Percentiles rank a stretch among this genome's conserved stretches.
Evolutionary conservation across 2,888 invertebrate genomes (phyloP).

Genomic region (Drosophila subquinaria): DNA sequence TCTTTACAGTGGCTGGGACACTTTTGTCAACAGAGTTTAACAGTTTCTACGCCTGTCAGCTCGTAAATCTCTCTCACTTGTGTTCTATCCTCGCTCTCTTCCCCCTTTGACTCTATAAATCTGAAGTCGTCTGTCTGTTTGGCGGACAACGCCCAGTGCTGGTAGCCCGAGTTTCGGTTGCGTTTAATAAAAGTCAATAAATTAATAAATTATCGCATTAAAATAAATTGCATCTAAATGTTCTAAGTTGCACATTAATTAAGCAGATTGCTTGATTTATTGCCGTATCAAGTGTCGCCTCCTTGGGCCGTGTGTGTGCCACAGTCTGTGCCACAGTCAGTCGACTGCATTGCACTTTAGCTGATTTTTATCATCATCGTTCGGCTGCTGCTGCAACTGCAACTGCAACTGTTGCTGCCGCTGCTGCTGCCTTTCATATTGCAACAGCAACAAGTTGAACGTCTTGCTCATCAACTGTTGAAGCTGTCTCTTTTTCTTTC

Average conservation of each 20-base stretch:
- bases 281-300: slow-evolving; percentile 84
- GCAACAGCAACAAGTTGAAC: slow-evolving; percentile 50
- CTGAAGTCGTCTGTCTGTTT: background rate
- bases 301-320: slow-evolving; percentile 17
- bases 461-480: slow-evolving; percentile 56
- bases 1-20: slow-evolving; percentile 61
- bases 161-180: slow-evolving; percentile 38
- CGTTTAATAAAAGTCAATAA: slow-evolving; percentile 85
- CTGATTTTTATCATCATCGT: slow-evolving; percentile 71
- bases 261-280: slow-evolving; percentile 86
- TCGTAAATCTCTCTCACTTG: slow-evolving; percentile 68
- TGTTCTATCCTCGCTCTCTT: background rate
- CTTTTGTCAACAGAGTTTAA: slow-evolving; percentile 80
- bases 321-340: slow-evolving; percentile 9
- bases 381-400: slow-evolving; percentile 30
- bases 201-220: slow-evolving; percentile 86
- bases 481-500: slow-evolving; percentile 14
- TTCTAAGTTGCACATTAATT: slow-evolving; percentile 86
- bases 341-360: slow-evolving; percentile 48
- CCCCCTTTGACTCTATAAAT: background rate
- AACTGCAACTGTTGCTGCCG: slow-evolving; percentile 37
- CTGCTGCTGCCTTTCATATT: slow-evolving; percentile 55
- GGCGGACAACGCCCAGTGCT: slow-evolving; percentile 43
- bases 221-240: slow-evolving; percentile 86
- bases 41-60: slow-evolving; percentile 82